Evolutionary conservation across 1,140 invertebrate species (phyloP), one percentile per base, ranked within the genome.

Genomic region (Sipha flava): DNA sequence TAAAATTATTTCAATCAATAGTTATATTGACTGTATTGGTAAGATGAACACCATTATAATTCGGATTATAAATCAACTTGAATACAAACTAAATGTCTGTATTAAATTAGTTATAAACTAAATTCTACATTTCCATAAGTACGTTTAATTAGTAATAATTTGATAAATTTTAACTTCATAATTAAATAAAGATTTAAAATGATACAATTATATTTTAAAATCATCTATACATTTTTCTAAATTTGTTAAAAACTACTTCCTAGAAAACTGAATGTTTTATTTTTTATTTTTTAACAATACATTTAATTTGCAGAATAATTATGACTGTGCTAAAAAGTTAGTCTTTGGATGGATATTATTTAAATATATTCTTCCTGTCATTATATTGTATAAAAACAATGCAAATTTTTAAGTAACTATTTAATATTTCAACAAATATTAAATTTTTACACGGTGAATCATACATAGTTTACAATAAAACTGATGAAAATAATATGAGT

Each of bases 201-300:
- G n/a, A n/a, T n/a, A n/a, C n/a, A n/a, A n/a, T n/a, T n/a, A n/a
- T 43, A 64, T 66, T 66, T 43, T 66, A 16, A 66, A 66, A 66
- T 14, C 26, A 6, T 43, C 12, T 66, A 34, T 9, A 31, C 16
- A 62, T 62, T 62, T 6, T 18, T 62, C 7, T 18, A 66, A 66
- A 66, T 40, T 2, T 23, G 10, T 64, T 21, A 40, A 40, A 66
- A 59, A 37, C 21, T 40, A 66, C n/a, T 10, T 31, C 6, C 16
- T n/a, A 21, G 23, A 2, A 40, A 66, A 43, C 12, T 23, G 18
- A 26, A 43, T 66, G 34, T 66, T 23, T 43, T 66, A n/a, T n/a
- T n/a, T n/a, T n/a, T n/a, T n/a, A n/a, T n/a, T 43, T 3, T 40
- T 23, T 66, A 21, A 66, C 31, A 66, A 66, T 66, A 26, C 12